These are phyloP conservation scores for Zophobas atratus DNA, from an alignment of 1,140 invertebrate species.

Conservation along the genomic window DNA sequence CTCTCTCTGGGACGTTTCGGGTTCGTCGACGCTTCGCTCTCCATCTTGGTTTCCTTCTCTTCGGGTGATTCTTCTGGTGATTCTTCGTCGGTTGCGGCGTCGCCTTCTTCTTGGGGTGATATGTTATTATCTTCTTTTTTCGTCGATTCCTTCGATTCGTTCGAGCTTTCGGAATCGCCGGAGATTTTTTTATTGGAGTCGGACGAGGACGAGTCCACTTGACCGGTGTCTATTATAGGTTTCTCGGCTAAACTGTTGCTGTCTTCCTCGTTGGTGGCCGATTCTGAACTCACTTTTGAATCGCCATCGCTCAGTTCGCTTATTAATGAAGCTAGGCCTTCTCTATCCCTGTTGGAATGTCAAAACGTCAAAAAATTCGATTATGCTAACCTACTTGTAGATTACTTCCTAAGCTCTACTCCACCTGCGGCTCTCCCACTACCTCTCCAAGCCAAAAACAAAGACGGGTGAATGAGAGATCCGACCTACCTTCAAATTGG, in stretches of 20 bases:
- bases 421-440: no score
- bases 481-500: no score
- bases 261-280: conserved; percentile 79
- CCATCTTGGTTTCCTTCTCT: conserved; percentile 33
- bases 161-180: conserved; percentile 15
- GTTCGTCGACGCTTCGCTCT: background rate
- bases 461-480: no score
- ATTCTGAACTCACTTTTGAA: conserved; percentile 71
- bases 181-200: conserved; percentile 21
- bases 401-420: no score
- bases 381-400: no score
- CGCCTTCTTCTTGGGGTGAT: conserved; percentile 44
- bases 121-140: conserved; percentile 15
- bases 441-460: no score
- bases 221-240: conserved; percentile 71
- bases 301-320: conserved; percentile 79
- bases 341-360: conserved; percentile 66
- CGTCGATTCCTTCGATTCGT: conserved; percentile 22
- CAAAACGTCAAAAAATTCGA: conserved; percentile 16
- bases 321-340: conserved; percentile 84
- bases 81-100: conserved; percentile 48
- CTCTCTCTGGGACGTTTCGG: conserved; percentile 15
- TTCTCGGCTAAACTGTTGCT: conserved; percentile 75
- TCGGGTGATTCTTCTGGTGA: conserved; percentile 49
- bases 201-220: conserved; percentile 49